phyloP scores from a whole-genome alignment of 2,888 invertebrate genomes.

The Coenonympha glycerion region DNA sequence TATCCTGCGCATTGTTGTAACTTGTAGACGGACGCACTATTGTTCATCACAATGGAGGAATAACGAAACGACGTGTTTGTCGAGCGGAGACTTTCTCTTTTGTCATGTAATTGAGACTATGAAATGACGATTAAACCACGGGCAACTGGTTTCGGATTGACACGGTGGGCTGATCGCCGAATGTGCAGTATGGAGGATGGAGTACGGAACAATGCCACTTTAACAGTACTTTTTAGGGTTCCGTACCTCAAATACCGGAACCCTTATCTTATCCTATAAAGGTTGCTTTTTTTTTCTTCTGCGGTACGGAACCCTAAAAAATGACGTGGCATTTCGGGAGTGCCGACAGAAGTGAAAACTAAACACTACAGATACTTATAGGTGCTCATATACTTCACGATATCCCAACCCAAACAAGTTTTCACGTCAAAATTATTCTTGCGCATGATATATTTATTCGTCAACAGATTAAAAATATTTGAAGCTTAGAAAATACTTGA shows the following conservation, averaged over 20 bases:
- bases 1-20: conserved; percentile 29
- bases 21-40: conserved; percentile 36
- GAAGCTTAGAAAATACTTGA: too few species aligned
- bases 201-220: neutral
- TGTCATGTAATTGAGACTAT: conserved; percentile 17
- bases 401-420: too few species aligned
- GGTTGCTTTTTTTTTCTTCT: too few species aligned
- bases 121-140: conserved; percentile 16
- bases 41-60: conserved; percentile 49
- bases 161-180: conserved; percentile 2
- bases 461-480: too few species aligned
- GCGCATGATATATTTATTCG: too few species aligned
- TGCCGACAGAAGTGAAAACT: neutral
- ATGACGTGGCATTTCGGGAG: too few species aligned
- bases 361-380: neutral
- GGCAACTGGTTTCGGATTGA: conserved; percentile 15
- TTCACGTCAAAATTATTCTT: too few species aligned
- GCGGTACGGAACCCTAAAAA: too few species aligned
- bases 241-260: too few species aligned
- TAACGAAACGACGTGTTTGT: conserved; percentile 45
- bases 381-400: too few species aligned
- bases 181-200: neutral
- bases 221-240: too few species aligned
- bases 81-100: conserved; percentile 37
- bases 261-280: too few species aligned